Base-by-base conservation (phyloP, 2,888 invertebrate genomes). In the Acleris sparsana region DNA sequence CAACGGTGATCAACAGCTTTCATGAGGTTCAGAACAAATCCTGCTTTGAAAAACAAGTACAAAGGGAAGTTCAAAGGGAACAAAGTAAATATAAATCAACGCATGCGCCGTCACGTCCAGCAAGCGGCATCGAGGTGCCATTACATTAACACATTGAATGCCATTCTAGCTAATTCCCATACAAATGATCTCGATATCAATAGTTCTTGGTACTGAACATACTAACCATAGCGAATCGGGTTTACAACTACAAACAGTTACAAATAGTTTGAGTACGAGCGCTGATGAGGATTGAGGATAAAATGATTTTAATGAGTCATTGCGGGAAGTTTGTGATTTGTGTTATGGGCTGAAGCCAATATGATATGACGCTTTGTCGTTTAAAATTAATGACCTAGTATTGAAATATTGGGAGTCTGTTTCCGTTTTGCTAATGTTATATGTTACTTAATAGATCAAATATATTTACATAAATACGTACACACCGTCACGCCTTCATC, bases 31-130 rank as follows among this genome's bases (percentile, higher is more conserved):
- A 72, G 72, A 74, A 76, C 74, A 76, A 73, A 71, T 39, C 13
- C 39, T 39, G 39, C 13, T 39, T 39, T 39, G 13, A 13, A 39
- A 39, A 39, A 39, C 39, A 13, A 39, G 39, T 13, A 39, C 39
- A 71, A 73, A 88, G n/a, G n/a, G n/a, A n/a, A n/a, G 82, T 85
- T 89, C 89, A 89, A 89, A 89, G 88, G 74, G 76, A 51, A 51
- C 29, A 20, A 59, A 43, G 49, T 77, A 72, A 69, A 73, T 79
- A 79, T 83, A 84, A 84, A 84, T 85, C 76, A 75, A 72, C 78
- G 82, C 79, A 81, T 79, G 62, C 55, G 80, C 75, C 75, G 77
- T 82, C 82, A 82, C 78, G 79, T 73, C 72, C 53, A 70, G 82
- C 77, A 78, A 76, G 73, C 77, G 73, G 70, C 80, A 82, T 84